These are phyloP conservation scores for Tolypeutes matacus DNA, from an alignment of 2,797 vertebrate genomes.

Conservation along the genomic window DNA sequence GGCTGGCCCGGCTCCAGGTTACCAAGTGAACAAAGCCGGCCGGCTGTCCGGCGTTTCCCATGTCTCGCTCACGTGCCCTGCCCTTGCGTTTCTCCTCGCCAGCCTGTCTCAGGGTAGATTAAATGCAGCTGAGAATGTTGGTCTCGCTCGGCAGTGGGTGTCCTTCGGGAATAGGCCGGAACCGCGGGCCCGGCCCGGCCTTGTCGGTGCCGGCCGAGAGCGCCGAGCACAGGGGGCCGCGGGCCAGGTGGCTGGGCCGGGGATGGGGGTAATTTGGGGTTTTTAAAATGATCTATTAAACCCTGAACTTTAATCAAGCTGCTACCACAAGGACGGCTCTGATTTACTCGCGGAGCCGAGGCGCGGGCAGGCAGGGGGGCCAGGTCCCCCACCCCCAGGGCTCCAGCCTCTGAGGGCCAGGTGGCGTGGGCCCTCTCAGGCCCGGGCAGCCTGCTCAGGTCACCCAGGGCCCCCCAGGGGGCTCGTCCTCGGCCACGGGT, in stretches of 20 bases:
- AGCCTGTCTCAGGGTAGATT: slow-evolving; percentile 99
- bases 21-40: slow-evolving; percentile 94
- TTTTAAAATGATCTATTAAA: slow-evolving; percentile 99
- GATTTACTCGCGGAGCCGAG: slow-evolving; percentile 93
- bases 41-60: slow-evolving; percentile 94
- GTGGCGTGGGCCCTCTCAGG: background rate
- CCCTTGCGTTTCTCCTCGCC: slow-evolving; percentile 96
- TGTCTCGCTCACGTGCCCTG: slow-evolving; percentile 90
- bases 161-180: slow-evolving; percentile 99
- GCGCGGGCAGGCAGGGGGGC: slow-evolving; percentile 87
- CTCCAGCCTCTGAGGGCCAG: background rate
- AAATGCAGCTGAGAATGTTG: slow-evolving; percentile 99
- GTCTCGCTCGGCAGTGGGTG: slow-evolving; percentile 93
- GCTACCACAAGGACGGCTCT: slow-evolving; percentile 95
- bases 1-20: slow-evolving; percentile 95
- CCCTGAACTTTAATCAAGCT: slow-evolving; percentile 99
- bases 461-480: background rate
- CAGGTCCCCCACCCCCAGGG: slow-evolving; percentile 14
- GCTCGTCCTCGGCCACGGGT: slow-evolving; percentile 40
- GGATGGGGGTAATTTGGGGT: slow-evolving; percentile 94
- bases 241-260: slow-evolving; percentile 97
- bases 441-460: background rate
- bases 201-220: slow-evolving; percentile 93
- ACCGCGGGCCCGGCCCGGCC: slow-evolving; percentile 96
- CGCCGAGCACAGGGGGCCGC: slow-evolving; percentile 95